A percentile compares a stretch with the other conserved stretches of the same genome.
phyloP scores from a whole-genome alignment of 1,140 invertebrate genomes.

The Pseudobourletiella spinata region DNA sequence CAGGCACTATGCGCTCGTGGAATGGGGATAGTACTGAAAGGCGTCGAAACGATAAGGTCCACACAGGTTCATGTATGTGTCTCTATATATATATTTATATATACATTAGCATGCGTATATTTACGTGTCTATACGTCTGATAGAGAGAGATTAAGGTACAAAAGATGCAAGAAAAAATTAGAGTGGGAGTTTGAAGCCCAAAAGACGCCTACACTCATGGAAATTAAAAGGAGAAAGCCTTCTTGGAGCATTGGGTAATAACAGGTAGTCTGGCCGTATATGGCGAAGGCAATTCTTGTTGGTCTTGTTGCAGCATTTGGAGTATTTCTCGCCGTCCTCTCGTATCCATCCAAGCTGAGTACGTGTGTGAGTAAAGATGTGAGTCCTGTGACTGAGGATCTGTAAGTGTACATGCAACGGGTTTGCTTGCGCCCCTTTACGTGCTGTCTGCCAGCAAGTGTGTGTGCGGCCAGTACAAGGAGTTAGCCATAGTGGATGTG shows the following conservation, averaged over 20 bases:
- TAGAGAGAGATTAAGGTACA: not conserved
- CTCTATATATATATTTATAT: too few species aligned
- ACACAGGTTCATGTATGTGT: too few species aligned
- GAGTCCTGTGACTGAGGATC: too few species aligned
- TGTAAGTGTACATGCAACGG: too few species aligned
- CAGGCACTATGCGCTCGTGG: constrained; percentile 10
- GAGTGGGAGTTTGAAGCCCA: constrained; percentile 18
- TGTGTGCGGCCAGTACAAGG: too few species aligned
- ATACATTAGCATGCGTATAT: too few species aligned
- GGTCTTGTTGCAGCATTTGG: not conserved
- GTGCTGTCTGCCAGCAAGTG: too few species aligned
- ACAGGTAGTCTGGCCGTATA: constrained; percentile 26
- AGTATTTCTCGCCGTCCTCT: not conserved
- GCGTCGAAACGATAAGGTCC: not conserved
- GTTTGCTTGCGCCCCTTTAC: too few species aligned
- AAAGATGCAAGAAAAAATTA: not conserved
- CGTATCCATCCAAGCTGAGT: not conserved
- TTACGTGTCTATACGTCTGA: not conserved
- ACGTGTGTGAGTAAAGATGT: not conserved
- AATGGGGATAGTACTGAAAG: not conserved
- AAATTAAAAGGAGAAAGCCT: constrained; percentile 34
- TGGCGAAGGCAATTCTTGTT: constrained; percentile 4
- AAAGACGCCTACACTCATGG: constrained; percentile 24
- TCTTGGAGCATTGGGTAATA: constrained; percentile 25
- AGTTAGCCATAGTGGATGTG: too few species aligned